Conservation (phyloP, 2,113 vertebrate genomes). For the Cavia aperea region DNA sequence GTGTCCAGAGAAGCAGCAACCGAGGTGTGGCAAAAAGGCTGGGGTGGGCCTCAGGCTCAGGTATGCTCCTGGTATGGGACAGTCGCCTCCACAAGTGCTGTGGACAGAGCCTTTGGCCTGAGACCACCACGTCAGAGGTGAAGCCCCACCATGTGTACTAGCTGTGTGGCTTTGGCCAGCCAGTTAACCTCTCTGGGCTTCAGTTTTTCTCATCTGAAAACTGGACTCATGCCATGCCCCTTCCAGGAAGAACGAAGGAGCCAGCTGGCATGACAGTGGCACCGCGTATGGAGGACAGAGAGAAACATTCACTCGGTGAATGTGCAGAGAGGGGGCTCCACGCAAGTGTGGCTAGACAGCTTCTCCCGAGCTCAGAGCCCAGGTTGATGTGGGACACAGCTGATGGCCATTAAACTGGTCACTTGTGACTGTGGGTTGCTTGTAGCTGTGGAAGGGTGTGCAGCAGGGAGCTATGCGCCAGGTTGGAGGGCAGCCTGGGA, state of each 20-base stretch:
- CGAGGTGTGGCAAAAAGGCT: not conserved
- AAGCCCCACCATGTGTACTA: accelerated
- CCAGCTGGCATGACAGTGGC: not conserved
- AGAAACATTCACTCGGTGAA: not conserved
- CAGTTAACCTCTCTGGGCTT: not conserved
- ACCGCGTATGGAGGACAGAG: not conserved
- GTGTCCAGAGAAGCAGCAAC: not conserved
- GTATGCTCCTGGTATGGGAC: accelerated
- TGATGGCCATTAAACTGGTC: not conserved
- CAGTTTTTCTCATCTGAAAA: not conserved
- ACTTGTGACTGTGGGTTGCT: not conserved
- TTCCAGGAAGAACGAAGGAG: not conserved
- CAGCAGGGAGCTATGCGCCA: not conserved
- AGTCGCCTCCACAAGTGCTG: accelerated
- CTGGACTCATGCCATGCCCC: not conserved
- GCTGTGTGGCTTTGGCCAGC: not conserved
- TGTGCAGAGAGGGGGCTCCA: not conserved
- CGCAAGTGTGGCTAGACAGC: not conserved
- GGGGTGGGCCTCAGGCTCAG: not conserved
- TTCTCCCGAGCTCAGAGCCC: not conserved
- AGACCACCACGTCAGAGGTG: not conserved
- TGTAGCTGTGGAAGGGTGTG: not conserved
- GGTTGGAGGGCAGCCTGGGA: not conserved
- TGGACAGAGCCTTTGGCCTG: not conserved
- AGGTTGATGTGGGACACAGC: too few species aligned